phyloP scores from a whole-genome alignment of 2,888 invertebrate species.

The Lasioglossum villosulum region DNA sequence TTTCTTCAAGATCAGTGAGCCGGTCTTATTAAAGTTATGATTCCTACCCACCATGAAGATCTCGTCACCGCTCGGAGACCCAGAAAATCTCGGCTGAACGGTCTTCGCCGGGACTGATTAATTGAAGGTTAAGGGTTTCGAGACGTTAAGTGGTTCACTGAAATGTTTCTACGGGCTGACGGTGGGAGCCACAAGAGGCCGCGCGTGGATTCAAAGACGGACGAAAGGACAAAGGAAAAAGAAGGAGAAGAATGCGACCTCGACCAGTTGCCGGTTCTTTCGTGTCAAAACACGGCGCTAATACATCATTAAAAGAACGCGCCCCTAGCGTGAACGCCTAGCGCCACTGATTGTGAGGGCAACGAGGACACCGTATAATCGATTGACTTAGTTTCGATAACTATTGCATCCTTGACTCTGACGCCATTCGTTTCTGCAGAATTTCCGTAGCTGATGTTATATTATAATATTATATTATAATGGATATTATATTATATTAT shows the following conservation, averaged over 20 bases:
- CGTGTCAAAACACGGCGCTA: slow-evolving; percentile 79
- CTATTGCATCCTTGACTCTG: too few species aligned
- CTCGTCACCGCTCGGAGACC: slow-evolving; percentile 33
- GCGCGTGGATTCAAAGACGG: slow-evolving; percentile 67
- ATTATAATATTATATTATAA: too few species aligned
- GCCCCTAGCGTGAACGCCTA: slow-evolving; percentile 61
- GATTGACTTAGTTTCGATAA: slow-evolving; percentile 61
- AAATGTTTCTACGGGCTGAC: slow-evolving; percentile 64
- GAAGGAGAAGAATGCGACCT: slow-evolving; percentile 69
- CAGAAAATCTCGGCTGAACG: slow-evolving; percentile 63
- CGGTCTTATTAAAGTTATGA: slow-evolving; percentile 31
- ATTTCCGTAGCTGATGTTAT: neutral
- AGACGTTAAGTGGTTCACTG: slow-evolving; percentile 72
- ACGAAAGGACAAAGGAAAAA: slow-evolving; percentile 61
- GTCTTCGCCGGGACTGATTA: slow-evolving; percentile 69
- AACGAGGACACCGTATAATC: slow-evolving; percentile 68
- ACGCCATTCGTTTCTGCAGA: neutral
- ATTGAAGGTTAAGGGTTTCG: slow-evolving; percentile 71
- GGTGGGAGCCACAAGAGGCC: slow-evolving; percentile 50
- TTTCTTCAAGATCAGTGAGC: neutral
- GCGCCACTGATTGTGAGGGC: slow-evolving; percentile 57
- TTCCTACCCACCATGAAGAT: slow-evolving; percentile 19
- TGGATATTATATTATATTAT: too few species aligned
- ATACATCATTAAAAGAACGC: slow-evolving; percentile 77
- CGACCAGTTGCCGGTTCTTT: slow-evolving; percentile 74